Evolutionary conservation across 1,140 invertebrate species (phyloP), one percentile per base, ranked within the genome.

Genomic region (Xylocopa sonorina): DNA sequence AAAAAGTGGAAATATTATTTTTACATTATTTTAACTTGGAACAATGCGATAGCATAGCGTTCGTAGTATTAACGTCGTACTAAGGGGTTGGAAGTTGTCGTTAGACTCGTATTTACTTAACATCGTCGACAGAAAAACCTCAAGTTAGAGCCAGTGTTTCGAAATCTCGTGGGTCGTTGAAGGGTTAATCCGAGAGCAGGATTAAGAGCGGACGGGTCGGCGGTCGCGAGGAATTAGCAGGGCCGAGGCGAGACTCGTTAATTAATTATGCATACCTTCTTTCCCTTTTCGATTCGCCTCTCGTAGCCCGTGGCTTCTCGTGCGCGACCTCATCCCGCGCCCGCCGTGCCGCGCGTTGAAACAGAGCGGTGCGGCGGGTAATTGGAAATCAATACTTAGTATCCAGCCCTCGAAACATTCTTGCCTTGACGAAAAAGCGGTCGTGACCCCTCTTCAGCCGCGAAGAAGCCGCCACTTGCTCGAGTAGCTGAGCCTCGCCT

Each of bases 221-320:
- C 66, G 48, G 29, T 18, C 12, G 50, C 21, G 64, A 46, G 14
- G 32, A 62, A 71, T 77, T 77, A 78, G 24, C 74, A 29, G n/a
- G 18, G 53, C 18, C 34, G 24, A 67, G 51, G n/a, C 43, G 74
- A 41, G 38, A 24, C 73, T 64, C 57, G 79, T 81, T 81, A 81
- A 77, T 81, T 77, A 81, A 81, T 81, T 81, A 81, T 78, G 79
- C 74, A 69, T 81, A 69, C 50, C 64, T 69, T 71, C 57, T 41
- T 77, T 69, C 24, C 14, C 21, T 69, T 78, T 50, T 46, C 57
- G 43, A 78, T 46, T 46, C 18, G 0, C 7, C 9, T 9, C 57
- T 58, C 29, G 27, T 14, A 7, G 12, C n/a, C 24, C 16, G 4
- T 24, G 29, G 2, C 34, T 24, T 10, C 51, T 5, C 38, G 16